phyloP scores from a whole-genome alignment of 2,888 invertebrate genomes.

The Agrotis segetum region DNA sequence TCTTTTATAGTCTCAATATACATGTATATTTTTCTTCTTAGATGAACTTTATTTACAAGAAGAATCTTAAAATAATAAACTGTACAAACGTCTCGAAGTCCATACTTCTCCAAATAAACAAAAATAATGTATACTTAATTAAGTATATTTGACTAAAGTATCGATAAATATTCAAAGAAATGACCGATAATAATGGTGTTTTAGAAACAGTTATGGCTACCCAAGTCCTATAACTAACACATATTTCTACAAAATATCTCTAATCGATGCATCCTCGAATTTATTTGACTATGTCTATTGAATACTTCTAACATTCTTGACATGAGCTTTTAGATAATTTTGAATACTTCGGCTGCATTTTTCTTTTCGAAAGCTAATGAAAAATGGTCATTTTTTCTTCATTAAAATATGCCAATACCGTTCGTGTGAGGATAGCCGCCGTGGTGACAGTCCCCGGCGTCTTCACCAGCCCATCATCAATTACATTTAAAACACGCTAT shows the following conservation, averaged over 20 bases:
- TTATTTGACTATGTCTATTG: constrained; percentile 44
- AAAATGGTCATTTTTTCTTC: constrained; percentile 50
- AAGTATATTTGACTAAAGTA: constrained; percentile 6
- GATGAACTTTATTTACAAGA: background rate
- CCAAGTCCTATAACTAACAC: constrained; percentile 35
- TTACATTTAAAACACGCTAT: constrained; percentile 74
- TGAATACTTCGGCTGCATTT: constrained; percentile 67
- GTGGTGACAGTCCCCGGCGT: constrained; percentile 68
- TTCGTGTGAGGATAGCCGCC: constrained; percentile 75
- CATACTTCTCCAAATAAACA: background rate
- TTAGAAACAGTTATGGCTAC: constrained; percentile 24
- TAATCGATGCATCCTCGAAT: constrained; percentile 41
- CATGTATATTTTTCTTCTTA: background rate
- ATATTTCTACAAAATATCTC: constrained; percentile 45
- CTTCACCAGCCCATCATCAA: constrained; percentile 71
- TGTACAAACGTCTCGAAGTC: background rate
- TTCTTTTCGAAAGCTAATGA: constrained; percentile 67
- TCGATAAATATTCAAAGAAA: constrained; percentile 33
- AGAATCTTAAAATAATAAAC: background rate
- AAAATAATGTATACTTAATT: constrained; percentile 22
- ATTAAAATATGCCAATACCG: constrained; percentile 67
- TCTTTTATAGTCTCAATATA: background rate
- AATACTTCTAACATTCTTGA: constrained; percentile 59
- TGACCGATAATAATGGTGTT: constrained; percentile 31
- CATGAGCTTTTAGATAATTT: constrained; percentile 71